Conservation (phyloP, 2,113 vertebrate species). For the Pangasianodon gigas region DNA sequence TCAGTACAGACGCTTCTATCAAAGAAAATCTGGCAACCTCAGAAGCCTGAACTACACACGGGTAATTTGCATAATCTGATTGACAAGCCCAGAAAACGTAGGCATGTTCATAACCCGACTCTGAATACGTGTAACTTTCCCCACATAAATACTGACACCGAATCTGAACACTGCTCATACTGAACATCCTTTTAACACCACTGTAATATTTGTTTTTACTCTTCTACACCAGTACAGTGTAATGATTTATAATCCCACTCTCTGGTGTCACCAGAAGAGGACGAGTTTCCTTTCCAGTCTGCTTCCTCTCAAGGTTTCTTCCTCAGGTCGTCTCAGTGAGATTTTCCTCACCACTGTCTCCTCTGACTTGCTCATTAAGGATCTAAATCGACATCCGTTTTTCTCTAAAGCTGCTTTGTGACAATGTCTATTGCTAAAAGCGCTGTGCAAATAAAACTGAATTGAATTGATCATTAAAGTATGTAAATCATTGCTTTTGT, state of each 20-base stretch:
- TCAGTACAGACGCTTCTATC: background rate
- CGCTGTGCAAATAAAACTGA: background rate
- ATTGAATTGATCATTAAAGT: background rate
- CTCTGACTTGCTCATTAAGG: background rate
- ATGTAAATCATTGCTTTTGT: background rate
- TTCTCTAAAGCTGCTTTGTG: background rate
- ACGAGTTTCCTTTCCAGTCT: background rate
- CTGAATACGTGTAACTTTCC: no score
- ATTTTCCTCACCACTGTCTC: background rate
- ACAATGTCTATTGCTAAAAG: background rate
- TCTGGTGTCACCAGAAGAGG: background rate
- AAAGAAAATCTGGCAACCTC: background rate
- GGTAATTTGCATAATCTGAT: background rate
- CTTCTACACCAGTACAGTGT: background rate
- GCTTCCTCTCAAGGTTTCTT: background rate
- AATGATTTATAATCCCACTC: background rate
- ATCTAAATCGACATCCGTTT: background rate
- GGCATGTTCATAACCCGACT: no score
- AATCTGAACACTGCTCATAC: background rate
- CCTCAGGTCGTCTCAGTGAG: background rate
- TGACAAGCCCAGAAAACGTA: no score
- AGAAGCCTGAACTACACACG: background rate
- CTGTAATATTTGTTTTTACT: background rate
- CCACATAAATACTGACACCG: no score
- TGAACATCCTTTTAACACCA: background rate